Evolutionary conservation across 2,888 invertebrate genomes (phyloP), one percentile per base, ranked within the genome.

Genomic region (Andrena fulva): DNA sequence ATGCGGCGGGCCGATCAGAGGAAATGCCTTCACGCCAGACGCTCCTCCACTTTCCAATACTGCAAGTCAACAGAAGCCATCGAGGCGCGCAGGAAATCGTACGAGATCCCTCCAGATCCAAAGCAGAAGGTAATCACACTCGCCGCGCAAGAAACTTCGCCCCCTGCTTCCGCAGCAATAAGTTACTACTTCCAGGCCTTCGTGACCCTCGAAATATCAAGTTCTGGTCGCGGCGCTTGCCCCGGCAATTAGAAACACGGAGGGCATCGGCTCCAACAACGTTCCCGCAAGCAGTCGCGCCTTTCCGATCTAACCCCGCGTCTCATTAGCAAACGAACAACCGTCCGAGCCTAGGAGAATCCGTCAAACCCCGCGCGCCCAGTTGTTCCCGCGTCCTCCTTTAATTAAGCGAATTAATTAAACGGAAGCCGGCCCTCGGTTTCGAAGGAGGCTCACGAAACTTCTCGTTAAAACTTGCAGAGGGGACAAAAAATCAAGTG

Each of bases 361-460:
- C 70, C 76, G 66, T 86, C 86, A 77, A 86, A 82, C 73, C 78
- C 68, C 50, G 64, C 33, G 64, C 64, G 54, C 63, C 66, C 68
- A 74, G 77, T 76, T 59, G 71, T 79, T 76, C 62, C 59, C 64
- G 80, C 76, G 75, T 75, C 64, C 54, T 54, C 67, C 67, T 77
- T 82, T 82, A 82, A 83, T 83, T 74, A 77, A 83, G 77, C 74
- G 71, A 83, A 82, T 83, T 83, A 82, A 82, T 82, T 83, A 74
- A 73, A 81, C 66, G 82, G 73, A 71, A 82, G 74, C 24, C 63
- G 68, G 66, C 24, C 64, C 56, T 52, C 31, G 24, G 60, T 48
- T 54, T 24, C 59, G 74, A 68, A 72, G 64, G 42, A 48, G 48
- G 67, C 52, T 42, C 29, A 52, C 48, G 42, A 54, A 29, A 60